Percentiles rank a stretch among this genome's conserved stretches.
Evolutionary conservation across 2,888 invertebrate genomes (phyloP).

Genomic region (Branchellion lobata): DNA sequence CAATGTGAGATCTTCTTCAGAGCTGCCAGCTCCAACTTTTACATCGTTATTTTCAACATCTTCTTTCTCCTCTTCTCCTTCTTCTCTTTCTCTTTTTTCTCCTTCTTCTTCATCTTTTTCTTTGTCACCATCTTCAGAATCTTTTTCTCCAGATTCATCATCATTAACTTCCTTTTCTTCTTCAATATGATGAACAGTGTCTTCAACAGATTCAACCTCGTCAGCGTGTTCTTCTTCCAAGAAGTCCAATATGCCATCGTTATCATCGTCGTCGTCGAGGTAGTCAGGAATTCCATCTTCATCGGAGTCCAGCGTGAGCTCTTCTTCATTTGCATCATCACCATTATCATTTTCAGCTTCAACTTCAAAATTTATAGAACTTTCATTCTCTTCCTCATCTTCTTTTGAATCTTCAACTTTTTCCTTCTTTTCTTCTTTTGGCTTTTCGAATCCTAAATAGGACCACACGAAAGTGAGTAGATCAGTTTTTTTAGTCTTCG

Average conservation of each 20-base stretch:
- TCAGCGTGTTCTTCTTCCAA: too few relatives aligned
- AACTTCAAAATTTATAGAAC: too few relatives aligned
- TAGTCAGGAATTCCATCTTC: slow-evolving; percentile 54
- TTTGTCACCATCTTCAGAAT: slow-evolving; percentile 53
- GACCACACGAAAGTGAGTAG: too few relatives aligned
- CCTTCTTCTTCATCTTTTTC: background rate
- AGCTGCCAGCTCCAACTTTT: slow-evolving; percentile 47
- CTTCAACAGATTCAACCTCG: too few relatives aligned
- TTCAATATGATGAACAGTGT: slow-evolving; percentile 48
- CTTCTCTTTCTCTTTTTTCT: slow-evolving; percentile 52
- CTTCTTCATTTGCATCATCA: background rate
- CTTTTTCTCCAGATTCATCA: slow-evolving; percentile 46
- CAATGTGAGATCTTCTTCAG: slow-evolving; percentile 14
- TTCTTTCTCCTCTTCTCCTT: background rate
- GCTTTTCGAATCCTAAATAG: too few relatives aligned
- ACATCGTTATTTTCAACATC: background rate
- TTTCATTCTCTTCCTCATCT: too few relatives aligned
- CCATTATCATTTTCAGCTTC: background rate
- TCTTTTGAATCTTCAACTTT: too few relatives aligned
- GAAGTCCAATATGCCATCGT: slow-evolving; percentile 55
- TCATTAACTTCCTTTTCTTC: slow-evolving; percentile 51
- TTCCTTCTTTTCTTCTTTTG: too few relatives aligned
- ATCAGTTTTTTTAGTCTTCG: too few relatives aligned
- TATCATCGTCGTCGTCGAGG: slow-evolving; percentile 51
- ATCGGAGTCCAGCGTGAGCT: slow-evolving; percentile 19